phyloP scores from a whole-genome alignment of 2,113 vertebrate genomes.

The Spilogale gracilis region DNA sequence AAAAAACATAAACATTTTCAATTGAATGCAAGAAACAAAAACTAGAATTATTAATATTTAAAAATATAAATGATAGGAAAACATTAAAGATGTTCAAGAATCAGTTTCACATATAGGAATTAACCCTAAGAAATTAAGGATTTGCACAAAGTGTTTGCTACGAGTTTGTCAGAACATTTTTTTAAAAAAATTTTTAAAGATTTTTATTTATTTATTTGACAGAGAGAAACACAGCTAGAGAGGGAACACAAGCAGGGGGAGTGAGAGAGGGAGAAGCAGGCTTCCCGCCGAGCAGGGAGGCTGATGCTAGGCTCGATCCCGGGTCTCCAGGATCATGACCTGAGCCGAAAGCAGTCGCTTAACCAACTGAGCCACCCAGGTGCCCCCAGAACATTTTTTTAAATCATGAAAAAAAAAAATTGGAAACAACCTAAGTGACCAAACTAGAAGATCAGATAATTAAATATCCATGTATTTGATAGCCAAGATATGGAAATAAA shows the following conservation, averaged over 20 bases:
- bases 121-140: slow-evolving; percentile 27
- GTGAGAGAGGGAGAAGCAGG: no score
- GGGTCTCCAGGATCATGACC: no score
- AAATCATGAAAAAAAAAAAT: not conserved
- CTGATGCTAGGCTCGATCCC: no score
- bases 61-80: not conserved
- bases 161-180: not conserved
- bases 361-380: no score
- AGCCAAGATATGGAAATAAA: slow-evolving; percentile 1
- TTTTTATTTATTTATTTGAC: no score
- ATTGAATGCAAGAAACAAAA: not conserved
- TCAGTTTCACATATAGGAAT: slow-evolving; percentile 13
- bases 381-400: not conserved
- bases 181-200: not conserved
- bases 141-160: not conserved
- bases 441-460: slow-evolving; percentile 3
- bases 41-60: not conserved
- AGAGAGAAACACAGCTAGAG: no score
- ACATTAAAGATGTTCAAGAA: slow-evolving; percentile 7
- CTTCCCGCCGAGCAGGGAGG: no score
- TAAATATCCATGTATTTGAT: slow-evolving; percentile 10
- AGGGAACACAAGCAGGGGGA: no score
- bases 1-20: slow-evolving; percentile 5
- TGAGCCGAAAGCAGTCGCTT: no score
- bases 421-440: not conserved